These are phyloP conservation scores for Rhabditoides inermis DNA, from an alignment of 2,888 invertebrate species.

Conservation along the genomic window DNA sequence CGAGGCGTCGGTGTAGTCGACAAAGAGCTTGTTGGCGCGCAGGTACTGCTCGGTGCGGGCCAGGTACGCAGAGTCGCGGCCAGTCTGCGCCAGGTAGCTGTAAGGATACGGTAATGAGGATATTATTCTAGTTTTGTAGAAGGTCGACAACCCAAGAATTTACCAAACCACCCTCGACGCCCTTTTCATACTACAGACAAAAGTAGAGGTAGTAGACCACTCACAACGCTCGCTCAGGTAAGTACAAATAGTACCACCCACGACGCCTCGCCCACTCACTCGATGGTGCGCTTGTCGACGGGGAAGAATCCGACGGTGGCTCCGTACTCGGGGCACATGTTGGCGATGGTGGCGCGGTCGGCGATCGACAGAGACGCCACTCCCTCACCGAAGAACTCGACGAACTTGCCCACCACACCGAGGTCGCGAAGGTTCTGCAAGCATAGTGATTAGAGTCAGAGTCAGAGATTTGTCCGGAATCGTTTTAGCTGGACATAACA, in stretches of 20 bases:
- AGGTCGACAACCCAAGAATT: background rate
- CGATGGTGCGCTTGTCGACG: constrained; percentile 41
- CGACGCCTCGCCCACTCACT: constrained; percentile 19
- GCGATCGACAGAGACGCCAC: constrained; percentile 82
- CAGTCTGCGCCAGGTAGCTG: constrained; percentile 43
- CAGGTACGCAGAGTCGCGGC: constrained; percentile 32
- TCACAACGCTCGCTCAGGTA: too few species aligned
- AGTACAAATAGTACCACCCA: too few species aligned
- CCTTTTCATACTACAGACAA: too few species aligned
- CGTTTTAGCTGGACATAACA: too few species aligned
- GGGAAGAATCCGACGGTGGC: constrained; percentile 64
- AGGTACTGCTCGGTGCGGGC: constrained; percentile 66
- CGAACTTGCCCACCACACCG: constrained; percentile 95
- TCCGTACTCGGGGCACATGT: constrained; percentile 98
- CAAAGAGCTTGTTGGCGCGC: constrained; percentile 70
- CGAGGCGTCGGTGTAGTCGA: constrained; percentile 67
- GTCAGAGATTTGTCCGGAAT: too few species aligned
- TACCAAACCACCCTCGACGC: too few species aligned
- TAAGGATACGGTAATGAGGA: constrained; percentile 1
- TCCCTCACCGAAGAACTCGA: constrained; percentile 94
- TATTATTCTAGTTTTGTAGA: background rate
- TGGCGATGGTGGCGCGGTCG: constrained; percentile 86
- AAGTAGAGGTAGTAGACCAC: too few species aligned
- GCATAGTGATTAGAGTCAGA: too few species aligned
- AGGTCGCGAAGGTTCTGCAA: constrained; percentile 74